Percentiles rank a stretch among this genome's conserved stretches.
phyloP scores from a whole-genome alignment of 2,888 invertebrate genomes.

The Euproctis similis region DNA sequence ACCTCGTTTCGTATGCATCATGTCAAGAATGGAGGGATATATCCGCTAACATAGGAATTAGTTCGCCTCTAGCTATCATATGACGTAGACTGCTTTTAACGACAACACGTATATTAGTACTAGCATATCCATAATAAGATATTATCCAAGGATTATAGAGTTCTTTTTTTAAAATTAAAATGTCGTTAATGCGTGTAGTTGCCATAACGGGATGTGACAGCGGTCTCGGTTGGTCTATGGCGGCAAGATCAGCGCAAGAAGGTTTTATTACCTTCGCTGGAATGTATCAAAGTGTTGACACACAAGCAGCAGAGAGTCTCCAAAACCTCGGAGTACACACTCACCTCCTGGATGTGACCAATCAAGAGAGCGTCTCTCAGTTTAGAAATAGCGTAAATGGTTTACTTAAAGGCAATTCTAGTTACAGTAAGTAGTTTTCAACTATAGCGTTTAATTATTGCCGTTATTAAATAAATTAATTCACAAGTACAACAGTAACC shows the following conservation, averaged over 20 bases:
- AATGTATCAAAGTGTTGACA: conserved; percentile 78
- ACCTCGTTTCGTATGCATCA: conserved; percentile 61
- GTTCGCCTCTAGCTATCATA: conserved; percentile 30
- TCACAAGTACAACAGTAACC: too few relatives aligned
- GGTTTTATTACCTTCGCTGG: conserved; percentile 87
- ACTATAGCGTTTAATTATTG: too few relatives aligned
- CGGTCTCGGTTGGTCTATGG: conserved; percentile 86
- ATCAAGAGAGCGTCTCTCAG: conserved; percentile 68
- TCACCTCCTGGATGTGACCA: conserved; percentile 80
- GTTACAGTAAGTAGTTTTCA: conserved; percentile 56
- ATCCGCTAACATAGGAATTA: conserved; percentile 34
- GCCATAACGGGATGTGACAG: conserved; percentile 91
- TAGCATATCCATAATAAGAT: too few relatives aligned
- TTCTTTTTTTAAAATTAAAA: conserved; percentile 7
- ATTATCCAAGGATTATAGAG: not conserved
- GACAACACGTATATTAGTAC: not conserved
- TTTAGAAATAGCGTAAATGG: conserved; percentile 63
- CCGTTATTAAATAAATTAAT: too few relatives aligned
- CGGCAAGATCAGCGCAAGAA: conserved; percentile 75
- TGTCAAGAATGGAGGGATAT: conserved; percentile 28
- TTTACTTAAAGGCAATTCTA: conserved; percentile 63
- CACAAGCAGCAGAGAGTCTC: conserved; percentile 67
- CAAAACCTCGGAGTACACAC: conserved; percentile 59
- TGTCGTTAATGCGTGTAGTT: conserved; percentile 63
- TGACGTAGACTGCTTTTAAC: conserved; percentile 18